Conservation (phyloP, 1,140 invertebrate species). For the Teleogryllus occipitalis region DNA sequence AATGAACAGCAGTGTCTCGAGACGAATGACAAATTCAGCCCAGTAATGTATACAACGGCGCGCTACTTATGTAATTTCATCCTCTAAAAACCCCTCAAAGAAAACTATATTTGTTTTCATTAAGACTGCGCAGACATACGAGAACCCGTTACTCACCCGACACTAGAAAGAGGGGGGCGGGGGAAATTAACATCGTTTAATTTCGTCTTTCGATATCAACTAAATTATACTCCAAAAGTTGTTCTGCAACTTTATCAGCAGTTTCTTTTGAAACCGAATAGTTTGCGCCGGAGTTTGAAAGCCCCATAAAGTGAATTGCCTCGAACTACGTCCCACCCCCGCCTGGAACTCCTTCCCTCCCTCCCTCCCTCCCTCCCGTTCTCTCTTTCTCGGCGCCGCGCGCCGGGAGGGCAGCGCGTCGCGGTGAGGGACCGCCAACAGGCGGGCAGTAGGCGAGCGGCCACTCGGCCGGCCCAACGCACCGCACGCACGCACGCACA, state of each 20-base stretch:
- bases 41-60: no score
- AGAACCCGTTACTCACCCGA: not conserved
- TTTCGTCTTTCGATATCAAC: not conserved
- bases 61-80: no score
- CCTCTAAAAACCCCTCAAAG: no score
- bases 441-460: no score
- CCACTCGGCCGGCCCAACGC: no score
- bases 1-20: no score
- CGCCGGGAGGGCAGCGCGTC: not conserved
- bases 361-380: no score
- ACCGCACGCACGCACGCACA: no score
- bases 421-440: no score
- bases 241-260: not conserved
- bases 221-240: not conserved
- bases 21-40: no score
- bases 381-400: no score
- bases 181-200: not conserved
- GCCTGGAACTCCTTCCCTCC: not conserved
- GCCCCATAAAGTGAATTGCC: not conserved
- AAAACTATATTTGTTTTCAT: not conserved
- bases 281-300: not conserved
- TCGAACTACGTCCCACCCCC: not conserved
- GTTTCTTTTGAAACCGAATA: not conserved
- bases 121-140: not conserved
- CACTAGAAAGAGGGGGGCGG: no score